Evolutionary conservation across 1,140 invertebrate species (phyloP).

Genomic region (Melipona quadrifasciata): DNA sequence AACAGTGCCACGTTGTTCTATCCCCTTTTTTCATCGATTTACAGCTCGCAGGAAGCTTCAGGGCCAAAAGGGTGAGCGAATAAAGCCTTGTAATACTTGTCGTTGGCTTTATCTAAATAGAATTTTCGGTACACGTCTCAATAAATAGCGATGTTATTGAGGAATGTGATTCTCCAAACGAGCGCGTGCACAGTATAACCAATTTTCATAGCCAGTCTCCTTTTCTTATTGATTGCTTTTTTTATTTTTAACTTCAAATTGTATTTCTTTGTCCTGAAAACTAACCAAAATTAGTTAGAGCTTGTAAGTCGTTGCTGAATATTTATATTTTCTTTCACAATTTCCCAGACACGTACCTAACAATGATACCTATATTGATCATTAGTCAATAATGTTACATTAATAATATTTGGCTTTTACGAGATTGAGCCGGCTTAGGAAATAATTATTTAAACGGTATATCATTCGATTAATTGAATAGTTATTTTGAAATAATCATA

Average conservation of each 20-base stretch:
- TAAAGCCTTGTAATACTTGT: conserved; percentile 7
- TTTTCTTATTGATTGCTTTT: neutral
- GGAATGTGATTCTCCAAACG: neutral
- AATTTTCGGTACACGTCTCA: conserved; percentile 9
- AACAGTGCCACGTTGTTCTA: neutral
- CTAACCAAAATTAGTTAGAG: neutral
- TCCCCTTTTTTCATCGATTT: conserved; percentile 6
- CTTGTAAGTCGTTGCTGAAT: neutral
- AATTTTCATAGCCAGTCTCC: neutral
- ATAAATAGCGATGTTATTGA: neutral
- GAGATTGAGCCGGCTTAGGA: too few relatives aligned
- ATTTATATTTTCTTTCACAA: neutral
- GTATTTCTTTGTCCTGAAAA: neutral
- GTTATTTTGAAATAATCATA: too few relatives aligned
- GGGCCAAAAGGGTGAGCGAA: neutral
- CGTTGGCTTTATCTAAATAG: conserved; percentile 14
- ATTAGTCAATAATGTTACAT: too few relatives aligned
- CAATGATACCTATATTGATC: neutral
- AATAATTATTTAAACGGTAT: too few relatives aligned
- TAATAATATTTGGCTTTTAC: neutral
- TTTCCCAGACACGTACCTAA: neutral
- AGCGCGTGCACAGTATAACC: neutral
- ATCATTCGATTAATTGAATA: too few relatives aligned
- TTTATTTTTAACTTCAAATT: conserved; percentile 5
- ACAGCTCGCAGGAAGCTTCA: neutral